A percentile compares a stretch with the other conserved stretches of the same genome.
These are phyloP conservation scores for Eurytoma californica DNA, from an alignment of 2,888 invertebrate genomes.

Conservation along the genomic window DNA sequence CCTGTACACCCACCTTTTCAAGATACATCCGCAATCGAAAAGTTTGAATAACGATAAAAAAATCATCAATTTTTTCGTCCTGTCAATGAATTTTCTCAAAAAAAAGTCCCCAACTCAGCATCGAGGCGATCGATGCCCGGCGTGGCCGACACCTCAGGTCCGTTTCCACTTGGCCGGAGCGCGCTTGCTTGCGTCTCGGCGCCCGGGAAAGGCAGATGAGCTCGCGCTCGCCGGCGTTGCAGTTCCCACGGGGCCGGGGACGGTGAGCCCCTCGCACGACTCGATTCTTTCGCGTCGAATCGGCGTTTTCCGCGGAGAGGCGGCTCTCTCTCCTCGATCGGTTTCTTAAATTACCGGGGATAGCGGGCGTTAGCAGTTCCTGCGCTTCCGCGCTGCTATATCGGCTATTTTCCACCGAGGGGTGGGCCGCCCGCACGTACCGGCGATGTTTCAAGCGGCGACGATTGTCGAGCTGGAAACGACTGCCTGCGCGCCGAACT, in stretches of 20 bases:
- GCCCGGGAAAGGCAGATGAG: conserved; percentile 35
- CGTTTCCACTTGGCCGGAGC: conserved; percentile 27
- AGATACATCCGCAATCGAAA: too few relatives aligned
- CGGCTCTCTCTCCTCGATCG: conserved; percentile 33
- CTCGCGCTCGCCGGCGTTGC: conserved; percentile 48
- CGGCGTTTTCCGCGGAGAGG: conserved; percentile 37
- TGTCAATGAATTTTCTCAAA: too few relatives aligned
- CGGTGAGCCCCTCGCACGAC: not conserved
- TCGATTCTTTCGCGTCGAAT: conserved; percentile 52
- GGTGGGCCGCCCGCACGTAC: not conserved
- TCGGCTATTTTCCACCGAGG: not conserved
- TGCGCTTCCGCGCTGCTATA: not conserved
- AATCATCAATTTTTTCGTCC: too few relatives aligned
- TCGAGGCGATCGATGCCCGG: conserved; percentile 5
- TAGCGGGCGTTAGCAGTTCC: conserved; percentile 47
- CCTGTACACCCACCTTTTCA: too few relatives aligned
- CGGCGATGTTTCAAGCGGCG: conserved; percentile 5
- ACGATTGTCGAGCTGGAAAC: not conserved
- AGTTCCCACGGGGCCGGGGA: conserved; percentile 44
- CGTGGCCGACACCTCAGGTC: conserved; percentile 23
- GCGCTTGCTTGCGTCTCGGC: not conserved
- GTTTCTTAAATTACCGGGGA: conserved; percentile 50
- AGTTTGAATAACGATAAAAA: too few relatives aligned
- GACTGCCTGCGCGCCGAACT: not conserved
- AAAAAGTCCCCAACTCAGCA: conserved; percentile 4